Conservation (phyloP, 2,113 vertebrate genomes). For the Oriolus oriolus region DNA sequence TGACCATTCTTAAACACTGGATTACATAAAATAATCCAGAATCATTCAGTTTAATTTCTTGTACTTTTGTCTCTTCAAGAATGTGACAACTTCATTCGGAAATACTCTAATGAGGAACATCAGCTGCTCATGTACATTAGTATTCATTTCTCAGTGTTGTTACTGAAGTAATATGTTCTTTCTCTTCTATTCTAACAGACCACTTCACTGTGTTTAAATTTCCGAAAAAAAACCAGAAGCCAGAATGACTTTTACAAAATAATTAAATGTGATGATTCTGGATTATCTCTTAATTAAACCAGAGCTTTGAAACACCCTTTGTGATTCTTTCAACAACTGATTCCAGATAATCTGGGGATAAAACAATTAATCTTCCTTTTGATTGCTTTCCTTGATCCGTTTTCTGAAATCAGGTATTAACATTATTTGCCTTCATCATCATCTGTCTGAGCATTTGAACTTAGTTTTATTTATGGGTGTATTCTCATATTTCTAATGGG, state of each 20-base stretch:
- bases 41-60: slow-evolving; percentile 9
- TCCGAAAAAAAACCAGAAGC: neutral
- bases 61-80: neutral
- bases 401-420: neutral
- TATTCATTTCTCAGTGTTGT: neutral
- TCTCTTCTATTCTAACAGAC: neutral
- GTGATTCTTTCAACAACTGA: slow-evolving; percentile 18
- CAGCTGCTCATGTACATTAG: neutral
- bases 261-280: slow-evolving; percentile 48
- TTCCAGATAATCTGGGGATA: slow-evolving; percentile 47
- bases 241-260: neutral
- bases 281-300: slow-evolving; percentile 54
- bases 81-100: neutral
- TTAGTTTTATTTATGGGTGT: neutral
- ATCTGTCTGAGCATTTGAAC: neutral
- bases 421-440: neutral
- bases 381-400: slow-evolving; percentile 18
- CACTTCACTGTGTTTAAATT: neutral
- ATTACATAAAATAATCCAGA: slow-evolving; percentile 20
- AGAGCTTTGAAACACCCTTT: slow-evolving; percentile 44
- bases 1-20: neutral
- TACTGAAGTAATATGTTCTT: neutral
- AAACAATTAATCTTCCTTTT: slow-evolving; percentile 38
- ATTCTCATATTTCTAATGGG: neutral
- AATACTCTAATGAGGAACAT: neutral